A percentile compares a stretch with the other conserved stretches of the same genome.
Evolutionary conservation across 1,140 invertebrate species (phyloP).

Genomic region (Telenomus remus): DNA sequence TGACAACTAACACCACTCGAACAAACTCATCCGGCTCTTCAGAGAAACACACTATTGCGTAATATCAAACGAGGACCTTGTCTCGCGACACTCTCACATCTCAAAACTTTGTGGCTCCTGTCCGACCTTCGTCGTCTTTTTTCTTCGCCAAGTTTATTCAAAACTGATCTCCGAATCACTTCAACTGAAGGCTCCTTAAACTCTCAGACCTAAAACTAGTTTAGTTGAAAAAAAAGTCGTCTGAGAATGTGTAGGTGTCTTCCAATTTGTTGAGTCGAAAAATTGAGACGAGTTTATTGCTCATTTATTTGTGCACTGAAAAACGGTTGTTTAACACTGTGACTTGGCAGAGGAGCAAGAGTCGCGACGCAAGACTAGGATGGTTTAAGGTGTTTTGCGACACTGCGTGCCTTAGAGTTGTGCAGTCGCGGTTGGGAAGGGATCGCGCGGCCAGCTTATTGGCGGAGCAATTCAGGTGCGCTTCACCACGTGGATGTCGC

Average conservation of each 20-base stretch:
- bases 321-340: too few species aligned
- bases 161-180: too few species aligned
- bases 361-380: conserved; percentile 37
- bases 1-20: conserved; percentile 4
- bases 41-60: conserved; percentile 15
- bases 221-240: too few species aligned
- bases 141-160: too few species aligned
- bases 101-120: background rate
- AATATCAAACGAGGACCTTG: background rate
- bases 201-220: too few species aligned
- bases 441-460: conserved; percentile 20
- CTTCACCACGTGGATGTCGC: conserved; percentile 27
- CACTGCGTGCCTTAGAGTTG: conserved; percentile 34
- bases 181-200: too few species aligned
- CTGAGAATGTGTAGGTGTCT: too few species aligned
- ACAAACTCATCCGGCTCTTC: conserved; percentile 5
- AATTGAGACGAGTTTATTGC: too few species aligned
- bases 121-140: background rate
- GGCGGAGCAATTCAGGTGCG: conserved; percentile 31
- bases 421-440: conserved; percentile 9
- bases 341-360: background rate
- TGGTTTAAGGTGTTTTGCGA: conserved; percentile 28
- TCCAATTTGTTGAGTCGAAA: too few species aligned
- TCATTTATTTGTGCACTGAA: too few species aligned
- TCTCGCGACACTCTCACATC: too few species aligned